A percentile compares a stretch with the other conserved stretches of the same genome.
Conservation (phyloP, 2,888 invertebrate species). For the Chamaedrilus cognettii region DNA sequence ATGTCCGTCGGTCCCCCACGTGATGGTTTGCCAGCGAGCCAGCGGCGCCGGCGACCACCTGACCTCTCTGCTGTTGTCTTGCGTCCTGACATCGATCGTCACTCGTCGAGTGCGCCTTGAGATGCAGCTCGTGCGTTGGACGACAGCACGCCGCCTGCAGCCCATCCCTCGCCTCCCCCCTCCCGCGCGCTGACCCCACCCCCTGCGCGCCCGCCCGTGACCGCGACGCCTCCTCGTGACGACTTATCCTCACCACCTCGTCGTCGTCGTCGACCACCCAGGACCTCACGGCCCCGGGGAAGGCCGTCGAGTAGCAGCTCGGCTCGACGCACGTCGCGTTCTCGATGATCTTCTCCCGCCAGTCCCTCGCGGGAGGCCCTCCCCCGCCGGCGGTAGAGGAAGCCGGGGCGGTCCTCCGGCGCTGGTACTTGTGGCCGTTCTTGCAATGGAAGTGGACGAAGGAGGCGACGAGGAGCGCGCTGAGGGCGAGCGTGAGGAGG, state of each 20-base stretch:
- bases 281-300: too few species aligned
- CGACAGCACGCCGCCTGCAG: too few species aligned
- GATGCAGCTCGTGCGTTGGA: background rate
- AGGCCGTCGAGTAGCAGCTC: background rate
- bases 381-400: conserved; percentile 3
- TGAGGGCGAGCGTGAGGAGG: conserved; percentile 29
- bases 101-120: too few species aligned
- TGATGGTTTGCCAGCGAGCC: background rate
- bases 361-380: background rate
- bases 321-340: conserved; percentile 6
- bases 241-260: too few species aligned
- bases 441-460: conserved; percentile 37
- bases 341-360: conserved; percentile 18
- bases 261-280: too few species aligned
- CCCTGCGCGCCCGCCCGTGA: background rate
- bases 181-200: background rate
- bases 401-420: conserved; percentile 19
- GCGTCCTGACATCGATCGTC: too few species aligned
- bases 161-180: too few species aligned
- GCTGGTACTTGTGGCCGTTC: conserved; percentile 39
- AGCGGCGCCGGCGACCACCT: too few species aligned
- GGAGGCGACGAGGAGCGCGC: conserved; percentile 32
- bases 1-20: background rate
- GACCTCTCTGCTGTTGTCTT: conserved; percentile 3
- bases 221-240: conserved; percentile 11